Evolutionary conservation across 2,888 invertebrate genomes (phyloP).

Genomic region (Acrobasis consociella): DNA sequence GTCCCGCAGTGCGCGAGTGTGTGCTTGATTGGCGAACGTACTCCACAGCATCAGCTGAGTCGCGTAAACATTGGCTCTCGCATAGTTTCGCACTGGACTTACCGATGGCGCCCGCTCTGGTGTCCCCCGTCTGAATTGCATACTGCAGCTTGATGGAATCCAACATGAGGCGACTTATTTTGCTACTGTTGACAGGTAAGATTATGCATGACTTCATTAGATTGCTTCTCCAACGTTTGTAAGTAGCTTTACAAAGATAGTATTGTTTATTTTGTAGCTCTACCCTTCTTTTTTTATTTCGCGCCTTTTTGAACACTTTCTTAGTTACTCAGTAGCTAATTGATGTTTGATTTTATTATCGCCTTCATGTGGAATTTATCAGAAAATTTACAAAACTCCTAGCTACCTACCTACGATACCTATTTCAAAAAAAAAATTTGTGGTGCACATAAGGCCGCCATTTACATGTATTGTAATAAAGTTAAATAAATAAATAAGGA

Average conservation of each 20-base stretch:
- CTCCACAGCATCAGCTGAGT: constrained; percentile 73
- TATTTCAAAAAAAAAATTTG: too few relatives aligned
- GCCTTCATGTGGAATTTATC: too few relatives aligned
- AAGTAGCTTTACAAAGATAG: background rate
- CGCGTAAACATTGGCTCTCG: constrained; percentile 71
- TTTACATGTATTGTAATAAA: too few relatives aligned
- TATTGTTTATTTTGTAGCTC: background rate
- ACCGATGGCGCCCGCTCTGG: constrained; percentile 60
- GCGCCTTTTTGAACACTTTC: background rate
- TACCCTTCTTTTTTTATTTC: background rate
- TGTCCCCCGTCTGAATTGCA: constrained; percentile 51
- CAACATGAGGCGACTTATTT: constrained; percentile 69
- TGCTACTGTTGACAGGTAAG: constrained; percentile 75
- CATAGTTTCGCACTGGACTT: constrained; percentile 53
- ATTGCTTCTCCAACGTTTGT: background rate
- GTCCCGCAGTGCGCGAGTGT: constrained; percentile 81
- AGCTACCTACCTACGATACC: too few relatives aligned
- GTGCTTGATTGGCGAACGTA: constrained; percentile 76
- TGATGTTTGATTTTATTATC: too few relatives aligned
- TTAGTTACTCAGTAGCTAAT: background rate
- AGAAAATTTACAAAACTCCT: too few relatives aligned
- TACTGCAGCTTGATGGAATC: constrained; percentile 45
- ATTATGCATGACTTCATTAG: constrained; percentile 4
- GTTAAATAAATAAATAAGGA: too few relatives aligned
- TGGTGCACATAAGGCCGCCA: too few relatives aligned